A percentile compares a stretch with the other conserved stretches of the same genome.
These are phyloP conservation scores for Hyles lineata DNA, from an alignment of 2,888 invertebrate species.

Conservation along the genomic window DNA sequence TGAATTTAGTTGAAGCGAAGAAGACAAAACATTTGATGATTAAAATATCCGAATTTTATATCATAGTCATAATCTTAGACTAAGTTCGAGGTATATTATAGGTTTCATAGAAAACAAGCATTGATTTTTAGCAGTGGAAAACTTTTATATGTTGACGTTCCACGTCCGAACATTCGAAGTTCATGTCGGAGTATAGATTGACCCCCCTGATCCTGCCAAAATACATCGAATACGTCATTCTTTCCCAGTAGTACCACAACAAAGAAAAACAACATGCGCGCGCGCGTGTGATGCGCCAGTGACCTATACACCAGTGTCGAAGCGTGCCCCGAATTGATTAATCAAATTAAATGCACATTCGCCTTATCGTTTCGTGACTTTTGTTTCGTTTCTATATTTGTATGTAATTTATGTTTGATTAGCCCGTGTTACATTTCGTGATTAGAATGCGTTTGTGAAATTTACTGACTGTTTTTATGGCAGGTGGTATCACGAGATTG, in stretches of 20 bases:
- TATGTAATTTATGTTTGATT: neutral
- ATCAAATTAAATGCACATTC: constrained; percentile 9
- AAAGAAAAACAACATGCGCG: neutral
- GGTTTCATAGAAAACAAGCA: no score
- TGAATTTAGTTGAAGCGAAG: no score
- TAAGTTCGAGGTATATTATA: no score
- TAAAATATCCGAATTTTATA: no score
- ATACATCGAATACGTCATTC: neutral
- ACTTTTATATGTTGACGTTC: no score
- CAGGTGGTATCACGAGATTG: neutral
- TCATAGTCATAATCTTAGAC: no score
- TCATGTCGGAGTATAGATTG: no score
- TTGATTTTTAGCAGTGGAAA: no score
- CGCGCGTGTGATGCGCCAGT: neutral
- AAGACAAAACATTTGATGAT: no score
- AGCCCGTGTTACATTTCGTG: neutral
- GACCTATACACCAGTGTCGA: constrained; percentile 8
- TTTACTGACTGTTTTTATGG: neutral
- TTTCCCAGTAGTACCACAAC: neutral
- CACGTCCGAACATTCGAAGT: no score
- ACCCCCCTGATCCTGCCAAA: no score
- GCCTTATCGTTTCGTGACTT: constrained; percentile 15
- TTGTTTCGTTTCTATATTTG: constrained; percentile 12
- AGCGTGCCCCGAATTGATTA: constrained; percentile 22
- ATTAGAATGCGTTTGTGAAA: neutral